phyloP scores from a whole-genome alignment of 1,140 invertebrate species.

The Dufourea novaeangliae region DNA sequence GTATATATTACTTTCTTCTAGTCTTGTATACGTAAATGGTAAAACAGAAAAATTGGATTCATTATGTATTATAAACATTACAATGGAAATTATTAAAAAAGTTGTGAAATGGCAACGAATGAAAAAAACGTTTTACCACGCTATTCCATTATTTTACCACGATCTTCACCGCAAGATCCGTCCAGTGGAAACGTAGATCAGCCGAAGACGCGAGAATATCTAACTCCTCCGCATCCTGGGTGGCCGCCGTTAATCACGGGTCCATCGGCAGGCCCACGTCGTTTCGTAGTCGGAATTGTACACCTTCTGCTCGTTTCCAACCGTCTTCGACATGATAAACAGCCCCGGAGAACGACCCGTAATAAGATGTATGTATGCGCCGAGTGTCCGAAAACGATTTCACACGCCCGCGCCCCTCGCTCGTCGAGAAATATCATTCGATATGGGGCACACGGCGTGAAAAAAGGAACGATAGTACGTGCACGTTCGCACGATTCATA shows the following conservation, averaged over 20 bases:
- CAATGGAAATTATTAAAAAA: no score
- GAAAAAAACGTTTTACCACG: not conserved
- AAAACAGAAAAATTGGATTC: no score
- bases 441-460: no score
- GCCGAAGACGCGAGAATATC: not conserved
- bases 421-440: not conserved
- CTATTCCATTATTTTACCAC: not conserved
- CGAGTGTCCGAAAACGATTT: conserved; percentile 13
- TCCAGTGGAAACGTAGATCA: no score
- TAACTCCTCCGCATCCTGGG: not conserved
- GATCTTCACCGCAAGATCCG: fast-evolving
- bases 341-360: conserved; percentile 8
- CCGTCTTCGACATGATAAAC: not conserved
- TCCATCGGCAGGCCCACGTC: conserved; percentile 2
- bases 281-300: not conserved
- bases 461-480: no score
- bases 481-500: no score
- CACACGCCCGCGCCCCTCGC: not conserved
- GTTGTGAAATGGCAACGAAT: no score
- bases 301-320: not conserved
- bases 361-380: conserved; percentile 25
- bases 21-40: no score
- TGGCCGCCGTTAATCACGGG: conserved; percentile 12
- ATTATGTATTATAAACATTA: no score
- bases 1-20: no score